phyloP scores from a whole-genome alignment of 1,140 invertebrate genomes.

The Drosophila yakuba region DNA sequence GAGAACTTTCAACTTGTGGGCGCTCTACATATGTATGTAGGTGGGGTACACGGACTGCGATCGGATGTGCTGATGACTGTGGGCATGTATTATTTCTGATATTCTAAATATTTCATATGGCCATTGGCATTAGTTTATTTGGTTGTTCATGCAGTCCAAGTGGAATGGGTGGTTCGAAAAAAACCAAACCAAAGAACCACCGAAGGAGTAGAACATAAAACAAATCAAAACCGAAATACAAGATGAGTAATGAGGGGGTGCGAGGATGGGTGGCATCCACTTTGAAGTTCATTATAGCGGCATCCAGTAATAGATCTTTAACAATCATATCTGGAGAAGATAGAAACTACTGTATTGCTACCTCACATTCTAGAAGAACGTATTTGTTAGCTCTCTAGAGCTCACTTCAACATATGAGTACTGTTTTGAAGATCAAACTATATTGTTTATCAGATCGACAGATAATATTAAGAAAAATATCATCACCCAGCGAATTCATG shows the following conservation, averaged over 20 bases:
- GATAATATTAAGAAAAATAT: neutral
- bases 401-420: too few species aligned
- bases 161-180: slow-evolving; percentile 20
- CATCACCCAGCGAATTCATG: neutral
- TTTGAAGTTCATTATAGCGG: slow-evolving; percentile 27
- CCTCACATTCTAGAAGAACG: too few species aligned
- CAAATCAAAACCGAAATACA: slow-evolving; percentile 26
- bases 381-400: too few species aligned
- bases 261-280: slow-evolving; percentile 5
- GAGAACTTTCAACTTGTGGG: slow-evolving; percentile 81
- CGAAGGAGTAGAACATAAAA: slow-evolving; percentile 19
- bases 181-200: slow-evolving; percentile 44
- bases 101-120: slow-evolving; percentile 69
- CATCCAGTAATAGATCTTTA: neutral
- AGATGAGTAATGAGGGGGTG: slow-evolving; percentile 18
- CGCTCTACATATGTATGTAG: slow-evolving; percentile 24
- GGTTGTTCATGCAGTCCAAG: slow-evolving; percentile 59
- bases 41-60: neutral
- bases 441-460: too few species aligned
- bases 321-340: neutral
- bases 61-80: neutral
- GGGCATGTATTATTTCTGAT: slow-evolving; percentile 53
- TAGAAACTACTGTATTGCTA: too few species aligned
- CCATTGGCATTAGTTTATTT: slow-evolving; percentile 69
- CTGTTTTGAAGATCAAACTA: too few species aligned